phyloP scores from a whole-genome alignment of 92 coral and sea anemone genomes.

The Isaurus tuberculatus region DNA sequence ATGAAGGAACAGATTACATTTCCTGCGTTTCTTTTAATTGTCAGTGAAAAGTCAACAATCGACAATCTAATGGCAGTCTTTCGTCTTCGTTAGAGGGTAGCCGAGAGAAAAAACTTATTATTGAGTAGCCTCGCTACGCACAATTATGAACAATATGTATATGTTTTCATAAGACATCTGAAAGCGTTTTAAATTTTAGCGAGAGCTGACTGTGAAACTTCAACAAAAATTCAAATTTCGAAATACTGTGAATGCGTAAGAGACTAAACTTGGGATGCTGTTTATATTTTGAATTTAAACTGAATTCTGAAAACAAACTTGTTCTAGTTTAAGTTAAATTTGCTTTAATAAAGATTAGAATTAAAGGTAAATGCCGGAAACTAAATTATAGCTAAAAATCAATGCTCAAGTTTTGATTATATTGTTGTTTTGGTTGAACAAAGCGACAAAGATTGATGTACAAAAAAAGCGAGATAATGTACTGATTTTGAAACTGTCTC shows the following conservation, averaged over 20 bases:
- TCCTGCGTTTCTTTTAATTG: background rate
- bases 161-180: background rate
- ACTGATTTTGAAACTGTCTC: no score
- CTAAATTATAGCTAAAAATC: no score
- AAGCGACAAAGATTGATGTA: no score
- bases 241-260: background rate
- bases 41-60: background rate
- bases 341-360: no score
- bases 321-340: no score
- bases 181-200: background rate
- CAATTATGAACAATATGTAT: background rate
- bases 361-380: no score
- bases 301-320: no score
- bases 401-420: no score
- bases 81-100: background rate
- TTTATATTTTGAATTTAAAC: background rate
- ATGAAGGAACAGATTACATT: constrained; percentile 16
- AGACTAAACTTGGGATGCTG: background rate
- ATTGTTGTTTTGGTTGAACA: no score
- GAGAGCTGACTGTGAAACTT: background rate
- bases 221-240: no score
- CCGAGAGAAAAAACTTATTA: background rate
- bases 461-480: no score
- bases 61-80: background rate
- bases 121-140: background rate